phyloP scores from a whole-genome alignment of 2,113 vertebrate species.

The Pungitius pungitius region DNA sequence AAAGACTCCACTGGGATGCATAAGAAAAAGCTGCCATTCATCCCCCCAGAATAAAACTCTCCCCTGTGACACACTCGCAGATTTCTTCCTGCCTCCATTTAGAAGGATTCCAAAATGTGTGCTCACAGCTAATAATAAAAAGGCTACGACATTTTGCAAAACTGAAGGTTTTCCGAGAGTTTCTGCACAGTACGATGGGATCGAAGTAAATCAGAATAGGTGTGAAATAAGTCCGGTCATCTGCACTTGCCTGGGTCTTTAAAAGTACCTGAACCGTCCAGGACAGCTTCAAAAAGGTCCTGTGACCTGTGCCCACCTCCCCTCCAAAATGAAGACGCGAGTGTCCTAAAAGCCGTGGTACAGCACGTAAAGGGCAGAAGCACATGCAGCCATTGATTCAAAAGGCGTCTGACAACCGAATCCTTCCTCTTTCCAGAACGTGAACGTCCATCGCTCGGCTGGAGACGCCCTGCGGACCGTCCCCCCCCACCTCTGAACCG shows the following conservation, averaged over 20 bases:
- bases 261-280: not conserved
- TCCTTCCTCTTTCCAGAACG: conserved; percentile 83
- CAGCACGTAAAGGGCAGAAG: too few species aligned
- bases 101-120: not conserved
- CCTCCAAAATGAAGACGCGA: too few species aligned
- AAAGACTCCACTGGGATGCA: conserved; percentile 34
- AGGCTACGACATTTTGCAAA: not conserved
- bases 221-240: not conserved
- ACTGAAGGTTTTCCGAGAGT: not conserved
- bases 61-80: conserved; percentile 22
- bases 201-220: not conserved
- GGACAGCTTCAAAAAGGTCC: not conserved
- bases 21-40: conserved; percentile 42
- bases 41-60: conserved; percentile 44
- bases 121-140: not conserved
- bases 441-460: conserved; percentile 84
- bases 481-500: conserved; percentile 85
- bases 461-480: conserved; percentile 89
- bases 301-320: too few species aligned
- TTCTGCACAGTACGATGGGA: not conserved
- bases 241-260: not conserved
- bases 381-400: not conserved
- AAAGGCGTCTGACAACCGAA: conserved; percentile 29
- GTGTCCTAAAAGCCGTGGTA: too few species aligned
- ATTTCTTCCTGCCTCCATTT: conserved; percentile 4